Percentiles rank a stretch among this genome's conserved stretches.
Conservation (phyloP, 2,113 vertebrate species). For the Crocuta crocuta region DNA sequence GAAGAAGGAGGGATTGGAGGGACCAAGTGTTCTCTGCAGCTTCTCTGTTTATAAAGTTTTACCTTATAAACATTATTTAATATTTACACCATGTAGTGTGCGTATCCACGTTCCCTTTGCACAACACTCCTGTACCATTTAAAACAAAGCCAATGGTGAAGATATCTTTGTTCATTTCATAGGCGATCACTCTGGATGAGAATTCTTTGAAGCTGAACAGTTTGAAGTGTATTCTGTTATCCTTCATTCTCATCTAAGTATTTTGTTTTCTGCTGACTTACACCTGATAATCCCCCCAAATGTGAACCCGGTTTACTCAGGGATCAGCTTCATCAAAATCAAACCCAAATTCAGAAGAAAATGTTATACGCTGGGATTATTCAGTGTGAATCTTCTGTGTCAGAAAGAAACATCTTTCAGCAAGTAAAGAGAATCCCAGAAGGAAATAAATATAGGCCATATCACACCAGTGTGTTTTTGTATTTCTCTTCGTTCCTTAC, state of each 20-base stretch:
- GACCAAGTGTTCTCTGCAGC: not conserved
- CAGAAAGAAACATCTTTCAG: not conserved
- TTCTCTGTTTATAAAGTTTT: not conserved
- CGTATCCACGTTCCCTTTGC: not conserved
- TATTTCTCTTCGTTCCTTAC: not conserved
- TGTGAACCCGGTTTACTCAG: not conserved
- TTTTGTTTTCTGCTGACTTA: conserved; percentile 56
- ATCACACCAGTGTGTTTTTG: not conserved
- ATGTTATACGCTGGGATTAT: not conserved
- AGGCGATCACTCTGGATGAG: not conserved
- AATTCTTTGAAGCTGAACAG: conserved; percentile 45
- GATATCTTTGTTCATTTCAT: conserved; percentile 45
- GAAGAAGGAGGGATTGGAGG: not conserved
- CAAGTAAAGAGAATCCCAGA: not conserved
- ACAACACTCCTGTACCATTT: not conserved
- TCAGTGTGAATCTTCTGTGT: conserved; percentile 17
- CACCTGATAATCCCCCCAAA: not conserved
- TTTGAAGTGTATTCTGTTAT: not conserved
- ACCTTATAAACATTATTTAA: not conserved
- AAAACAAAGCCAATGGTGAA: not conserved
- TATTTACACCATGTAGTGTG: not conserved
- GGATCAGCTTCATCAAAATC: conserved; percentile 34
- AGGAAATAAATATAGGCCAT: conserved; percentile 43
- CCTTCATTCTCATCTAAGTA: not conserved
- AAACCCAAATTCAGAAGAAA: conserved; percentile 42